A percentile compares a stretch with the other conserved stretches of the same genome.
phyloP scores from a whole-genome alignment of 1,140 invertebrate species.

The Plectus sambesii region DNA sequence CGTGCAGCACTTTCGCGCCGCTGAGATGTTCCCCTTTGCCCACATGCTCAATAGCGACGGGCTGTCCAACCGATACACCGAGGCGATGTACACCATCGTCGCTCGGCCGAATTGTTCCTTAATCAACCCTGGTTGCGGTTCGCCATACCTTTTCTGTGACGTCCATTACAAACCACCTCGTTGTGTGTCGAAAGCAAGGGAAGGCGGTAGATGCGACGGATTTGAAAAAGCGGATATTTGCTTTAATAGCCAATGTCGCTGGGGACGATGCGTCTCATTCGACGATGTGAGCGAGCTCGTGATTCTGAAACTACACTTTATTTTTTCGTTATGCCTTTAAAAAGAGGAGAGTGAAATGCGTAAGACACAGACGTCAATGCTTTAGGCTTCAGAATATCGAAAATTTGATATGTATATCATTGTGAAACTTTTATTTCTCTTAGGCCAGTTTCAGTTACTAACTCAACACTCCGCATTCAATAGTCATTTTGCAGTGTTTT shows the following conservation, averaged over 20 bases:
- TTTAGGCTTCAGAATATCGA: too few species aligned
- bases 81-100: conserved; percentile 41
- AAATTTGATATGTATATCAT: too few species aligned
- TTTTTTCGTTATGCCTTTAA: too few species aligned
- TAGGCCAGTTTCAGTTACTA: too few species aligned
- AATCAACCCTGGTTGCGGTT: conserved; percentile 38
- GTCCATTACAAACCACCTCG: conserved; percentile 33
- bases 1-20: conserved; percentile 39
- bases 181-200: conserved; percentile 44
- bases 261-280: conserved; percentile 37
- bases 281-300: too few species aligned
- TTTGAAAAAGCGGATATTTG: conserved; percentile 40
- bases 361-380: too few species aligned
- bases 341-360: too few species aligned
- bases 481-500: too few species aligned
- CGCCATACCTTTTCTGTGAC: conserved; percentile 43
- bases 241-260: conserved; percentile 35
- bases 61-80: conserved; percentile 42
- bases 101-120: conserved; percentile 34
- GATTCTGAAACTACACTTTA: too few species aligned
- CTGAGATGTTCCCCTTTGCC: conserved; percentile 37
- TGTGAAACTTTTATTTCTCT: too few species aligned
- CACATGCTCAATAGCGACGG: conserved; percentile 36
- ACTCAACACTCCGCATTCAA: too few species aligned
- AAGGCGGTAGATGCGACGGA: conserved; percentile 33